Conservation (phyloP, 2,888 invertebrate species). For the Eueremaeus valkanovi region DNA sequence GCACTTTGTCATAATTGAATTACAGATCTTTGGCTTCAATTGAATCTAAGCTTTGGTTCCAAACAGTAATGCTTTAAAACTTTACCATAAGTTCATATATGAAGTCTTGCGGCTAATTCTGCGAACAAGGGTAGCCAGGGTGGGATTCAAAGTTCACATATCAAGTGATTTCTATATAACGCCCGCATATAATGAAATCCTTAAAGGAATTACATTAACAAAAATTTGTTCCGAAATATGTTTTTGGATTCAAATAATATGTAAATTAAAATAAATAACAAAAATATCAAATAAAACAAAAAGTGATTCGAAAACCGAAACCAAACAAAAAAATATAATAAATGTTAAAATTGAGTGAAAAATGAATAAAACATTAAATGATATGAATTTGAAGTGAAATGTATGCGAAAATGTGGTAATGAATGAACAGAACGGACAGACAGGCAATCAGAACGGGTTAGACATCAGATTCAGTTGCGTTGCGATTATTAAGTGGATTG, state of each 20-base stretch:
- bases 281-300: background rate
- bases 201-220: too few relatives aligned
- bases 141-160: too few relatives aligned
- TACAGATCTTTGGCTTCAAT: too few relatives aligned
- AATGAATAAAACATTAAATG: background rate
- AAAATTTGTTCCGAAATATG: too few relatives aligned
- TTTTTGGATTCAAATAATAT: background rate
- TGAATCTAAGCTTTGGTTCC: too few relatives aligned
- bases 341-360: background rate
- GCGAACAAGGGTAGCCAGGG: too few relatives aligned
- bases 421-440: background rate
- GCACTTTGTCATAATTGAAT: too few relatives aligned
- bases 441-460: background rate
- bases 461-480: slow-evolving; percentile 31
- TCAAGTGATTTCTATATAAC: too few relatives aligned
- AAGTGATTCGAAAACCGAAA: background rate
- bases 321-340: background rate
- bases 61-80: too few relatives aligned
- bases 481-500: background rate
- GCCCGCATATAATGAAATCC: too few relatives aligned
- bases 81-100: too few relatives aligned
- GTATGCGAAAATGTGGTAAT: background rate
- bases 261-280: background rate
- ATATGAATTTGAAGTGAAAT: background rate
- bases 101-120: too few relatives aligned